Conservation (phyloP, 2,797 vertebrate genomes). For the Gobio occitaniae region DNA sequence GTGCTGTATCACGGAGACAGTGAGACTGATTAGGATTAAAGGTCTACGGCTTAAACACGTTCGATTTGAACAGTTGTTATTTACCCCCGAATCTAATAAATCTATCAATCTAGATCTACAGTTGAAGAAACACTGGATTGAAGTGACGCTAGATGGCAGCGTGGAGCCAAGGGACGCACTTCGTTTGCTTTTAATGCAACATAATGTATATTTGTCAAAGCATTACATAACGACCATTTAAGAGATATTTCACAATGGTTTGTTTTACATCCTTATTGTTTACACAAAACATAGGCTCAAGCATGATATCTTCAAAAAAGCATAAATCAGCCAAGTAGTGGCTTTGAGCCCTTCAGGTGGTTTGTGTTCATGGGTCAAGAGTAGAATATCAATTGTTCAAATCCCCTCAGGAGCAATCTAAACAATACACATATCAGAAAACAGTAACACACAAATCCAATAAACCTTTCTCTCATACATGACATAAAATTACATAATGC, state of each 20-base stretch:
- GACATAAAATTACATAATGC: not conserved
- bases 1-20: not conserved
- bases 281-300: not conserved
- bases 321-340: not conserved
- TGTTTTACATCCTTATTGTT: constrained; percentile 54
- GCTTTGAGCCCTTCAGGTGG: not conserved
- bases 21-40: not conserved
- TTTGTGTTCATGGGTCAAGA: constrained; percentile 71
- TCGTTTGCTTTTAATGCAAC: constrained; percentile 27
- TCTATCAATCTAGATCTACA: not conserved
- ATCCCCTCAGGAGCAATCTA: not conserved
- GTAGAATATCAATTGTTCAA: constrained; percentile 1
- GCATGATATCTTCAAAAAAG: not conserved
- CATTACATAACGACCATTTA: constrained; percentile 81
- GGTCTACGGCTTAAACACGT: not conserved
- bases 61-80: constrained; percentile 3
- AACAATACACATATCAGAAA: not conserved
- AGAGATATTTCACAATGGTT: constrained; percentile 46
- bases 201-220: constrained; percentile 46
- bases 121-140: constrained; percentile 11
- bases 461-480: not conserved
- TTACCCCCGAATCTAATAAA: not conserved
- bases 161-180: constrained; percentile 81
- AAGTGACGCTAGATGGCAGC: constrained; percentile 91
- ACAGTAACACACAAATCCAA: not conserved